Base-by-base conservation (phyloP, 2,113 vertebrate species). In the Nycticorax nycticorax region DNA sequence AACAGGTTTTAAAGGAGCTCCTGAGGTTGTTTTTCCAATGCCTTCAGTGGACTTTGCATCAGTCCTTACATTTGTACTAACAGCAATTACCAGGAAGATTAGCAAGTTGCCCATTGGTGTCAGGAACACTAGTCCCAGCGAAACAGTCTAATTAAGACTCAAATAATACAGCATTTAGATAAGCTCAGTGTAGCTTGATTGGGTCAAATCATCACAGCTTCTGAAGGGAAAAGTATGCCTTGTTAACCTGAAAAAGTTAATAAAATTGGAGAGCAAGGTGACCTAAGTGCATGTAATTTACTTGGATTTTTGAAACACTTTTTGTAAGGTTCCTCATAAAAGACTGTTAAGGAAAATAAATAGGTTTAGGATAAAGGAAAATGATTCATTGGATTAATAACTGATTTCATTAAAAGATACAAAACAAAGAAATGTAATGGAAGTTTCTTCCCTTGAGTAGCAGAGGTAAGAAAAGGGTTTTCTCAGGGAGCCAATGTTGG, bases 101-200 rank as follows among this genome's bases (percentile, higher is more conserved):
- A 93, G 66, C 60, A 85, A 78, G 78, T 47, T 87, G 56, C 74
- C 71, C 56, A 33, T 0, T 55, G 85, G 78, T 75, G 85, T 85
- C 90, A 87, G 85, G 66, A 87, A 30, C 78, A 32, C 47, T 43
- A 87, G 88, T 47, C 81, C 85, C 94, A 93, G 71, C 39, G 88
- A 95, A 94, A 85, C 92, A 92, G 78, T 63, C 85, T 96, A 94
- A 97, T 93, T 96, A 93, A 90, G 69, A 92, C 88, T 64, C 94
- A 94, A 64, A 78, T 85, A 93, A 78, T 68, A 33, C 52, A 95
- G 30, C 82, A 72, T 75, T 93, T 72, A 78, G 66, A 75, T 85
- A 81, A 93, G 88, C 0, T 6, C 74, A 63, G 62, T 50, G 56
- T 28, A 56, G 62, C 66, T 50, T 47, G 93, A 71, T 62, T 78